Evolutionary conservation across 2,113 vertebrate genomes (phyloP).

Genomic region (Pteropus alecto): DNA sequence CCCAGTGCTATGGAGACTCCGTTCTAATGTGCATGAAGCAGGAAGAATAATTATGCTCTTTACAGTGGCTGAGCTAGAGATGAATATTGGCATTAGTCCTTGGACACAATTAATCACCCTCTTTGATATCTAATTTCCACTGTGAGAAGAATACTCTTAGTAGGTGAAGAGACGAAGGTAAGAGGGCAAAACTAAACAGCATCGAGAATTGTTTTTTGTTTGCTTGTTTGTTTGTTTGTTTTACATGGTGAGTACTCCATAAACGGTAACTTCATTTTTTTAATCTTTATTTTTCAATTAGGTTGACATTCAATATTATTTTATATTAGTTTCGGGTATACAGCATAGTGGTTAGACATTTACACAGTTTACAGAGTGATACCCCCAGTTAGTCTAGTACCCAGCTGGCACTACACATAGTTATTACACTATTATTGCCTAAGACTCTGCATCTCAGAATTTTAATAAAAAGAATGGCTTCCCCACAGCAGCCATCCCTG

Average conservation of each 20-base stretch:
- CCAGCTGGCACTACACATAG: too few relatives aligned
- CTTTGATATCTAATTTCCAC: neutral
- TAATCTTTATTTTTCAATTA: too few relatives aligned
- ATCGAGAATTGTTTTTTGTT: neutral
- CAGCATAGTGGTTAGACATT: too few relatives aligned
- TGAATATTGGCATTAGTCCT: neutral
- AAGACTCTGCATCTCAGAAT: neutral
- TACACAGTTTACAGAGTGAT: too few relatives aligned
- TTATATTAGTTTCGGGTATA: too few relatives aligned
- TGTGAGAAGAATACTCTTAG: neutral
- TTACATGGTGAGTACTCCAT: too few relatives aligned
- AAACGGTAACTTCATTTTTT: too few relatives aligned
- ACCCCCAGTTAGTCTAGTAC: too few relatives aligned
- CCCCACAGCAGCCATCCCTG: neutral
- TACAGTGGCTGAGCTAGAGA: neutral
- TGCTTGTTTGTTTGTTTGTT: too few relatives aligned
- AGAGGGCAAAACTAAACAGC: neutral
- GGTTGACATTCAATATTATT: too few relatives aligned
- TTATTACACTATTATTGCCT: too few relatives aligned
- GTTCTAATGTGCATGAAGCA: neutral
- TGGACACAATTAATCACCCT: neutral
- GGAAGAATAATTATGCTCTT: conserved; percentile 29
- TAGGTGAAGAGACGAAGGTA: neutral
- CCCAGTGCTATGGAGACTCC: neutral
- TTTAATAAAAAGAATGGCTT: neutral